Conservation (phyloP, 2,113 vertebrate genomes). For the Myiopsitta monachus region DNA sequence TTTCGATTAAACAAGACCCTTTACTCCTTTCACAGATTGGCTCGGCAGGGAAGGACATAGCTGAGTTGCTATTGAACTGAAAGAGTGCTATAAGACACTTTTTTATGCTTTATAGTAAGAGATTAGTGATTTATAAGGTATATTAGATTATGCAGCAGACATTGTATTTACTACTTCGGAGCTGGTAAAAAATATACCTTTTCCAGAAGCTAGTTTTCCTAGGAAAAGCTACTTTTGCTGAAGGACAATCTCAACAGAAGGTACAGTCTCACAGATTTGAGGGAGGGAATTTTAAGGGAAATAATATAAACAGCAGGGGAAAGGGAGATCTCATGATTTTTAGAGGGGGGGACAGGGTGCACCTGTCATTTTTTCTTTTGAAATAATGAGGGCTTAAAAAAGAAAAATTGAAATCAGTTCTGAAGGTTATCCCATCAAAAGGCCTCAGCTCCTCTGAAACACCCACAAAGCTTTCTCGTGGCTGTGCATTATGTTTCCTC, state of each 20-base stretch:
- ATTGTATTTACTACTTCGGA: not conserved
- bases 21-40: not conserved
- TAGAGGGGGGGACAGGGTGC: not conserved
- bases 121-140: not conserved
- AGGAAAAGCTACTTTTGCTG: not conserved
- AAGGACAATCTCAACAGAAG: not conserved
- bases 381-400: not conserved
- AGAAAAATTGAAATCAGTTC: not conserved
- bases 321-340: not conserved
- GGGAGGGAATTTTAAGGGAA: not conserved
- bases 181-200: not conserved
- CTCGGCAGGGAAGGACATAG: not conserved
- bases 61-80: not conserved
- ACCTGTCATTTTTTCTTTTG: not conserved
- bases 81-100: not conserved
- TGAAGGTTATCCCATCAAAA: not conserved
- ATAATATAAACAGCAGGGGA: not conserved
- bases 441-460: not conserved
- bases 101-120: not conserved
- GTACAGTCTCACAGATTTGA: not conserved
- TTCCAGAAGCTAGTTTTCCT: not conserved
- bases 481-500: accelerated
- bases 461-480: accelerated
- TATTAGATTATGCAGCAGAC: not conserved
- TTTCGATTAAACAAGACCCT: not conserved